Evolutionary conservation across 1,140 invertebrate species (phyloP).

Genomic region (Drosophila teissieri): DNA sequence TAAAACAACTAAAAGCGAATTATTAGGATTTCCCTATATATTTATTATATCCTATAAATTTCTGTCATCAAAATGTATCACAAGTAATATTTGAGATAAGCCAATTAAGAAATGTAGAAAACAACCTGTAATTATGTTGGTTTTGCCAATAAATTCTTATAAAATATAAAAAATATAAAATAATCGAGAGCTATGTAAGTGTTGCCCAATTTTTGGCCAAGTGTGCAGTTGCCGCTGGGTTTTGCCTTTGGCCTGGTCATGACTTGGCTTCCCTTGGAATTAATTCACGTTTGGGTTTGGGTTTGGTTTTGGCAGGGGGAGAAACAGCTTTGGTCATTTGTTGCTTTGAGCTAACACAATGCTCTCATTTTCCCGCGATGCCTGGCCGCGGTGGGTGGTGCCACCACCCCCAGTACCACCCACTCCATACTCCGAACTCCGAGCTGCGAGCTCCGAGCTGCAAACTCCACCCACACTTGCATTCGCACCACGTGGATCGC

Average conservation of each 20-base stretch:
- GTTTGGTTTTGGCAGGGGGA: constrained; percentile 38
- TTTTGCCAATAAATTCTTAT: too few relatives aligned
- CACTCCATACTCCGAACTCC: too few relatives aligned
- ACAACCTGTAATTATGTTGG: too few relatives aligned
- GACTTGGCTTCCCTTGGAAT: constrained; percentile 60
- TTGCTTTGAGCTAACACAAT: constrained; percentile 67
- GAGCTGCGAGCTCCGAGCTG: too few relatives aligned
- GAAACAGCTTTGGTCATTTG: constrained; percentile 69
- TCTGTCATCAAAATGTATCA: too few relatives aligned
- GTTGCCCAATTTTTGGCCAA: neutral
- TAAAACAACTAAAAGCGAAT: too few relatives aligned
- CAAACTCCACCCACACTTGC: neutral
- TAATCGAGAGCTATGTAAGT: too few relatives aligned
- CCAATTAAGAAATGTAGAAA: too few relatives aligned
- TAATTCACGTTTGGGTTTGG: constrained; percentile 44
- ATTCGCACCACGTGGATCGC: constrained; percentile 33
- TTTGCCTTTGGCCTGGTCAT: constrained; percentile 46
- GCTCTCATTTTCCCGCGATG: constrained; percentile 48
- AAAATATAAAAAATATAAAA: neutral
- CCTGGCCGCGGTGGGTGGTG: constrained; percentile 35
- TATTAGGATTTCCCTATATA: too few relatives aligned
- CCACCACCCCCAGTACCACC: neutral
- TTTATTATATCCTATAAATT: too few relatives aligned
- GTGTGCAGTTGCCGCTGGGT: constrained; percentile 32
- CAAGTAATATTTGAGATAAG: too few relatives aligned